Conservation (phyloP, 2,113 vertebrate species). For the Rhabdornis inornatus region DNA sequence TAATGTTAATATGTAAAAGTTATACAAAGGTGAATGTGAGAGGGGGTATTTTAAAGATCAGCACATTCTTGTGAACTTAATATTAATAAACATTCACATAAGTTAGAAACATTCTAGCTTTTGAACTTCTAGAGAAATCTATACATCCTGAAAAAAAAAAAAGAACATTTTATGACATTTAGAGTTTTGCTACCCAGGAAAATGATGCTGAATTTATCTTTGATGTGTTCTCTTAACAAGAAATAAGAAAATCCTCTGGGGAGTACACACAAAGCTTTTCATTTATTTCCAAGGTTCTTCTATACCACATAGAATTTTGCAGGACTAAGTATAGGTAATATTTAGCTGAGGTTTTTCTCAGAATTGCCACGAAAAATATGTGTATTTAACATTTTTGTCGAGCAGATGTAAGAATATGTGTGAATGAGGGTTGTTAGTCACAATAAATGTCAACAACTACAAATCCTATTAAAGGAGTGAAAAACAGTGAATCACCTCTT, state of each 20-base stretch:
- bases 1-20: not conserved
- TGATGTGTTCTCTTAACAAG: not conserved
- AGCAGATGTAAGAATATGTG: not conserved
- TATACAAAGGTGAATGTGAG: not conserved
- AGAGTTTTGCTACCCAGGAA: not conserved
- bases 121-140: not conserved
- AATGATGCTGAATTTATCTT: not conserved
- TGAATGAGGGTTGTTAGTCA: not conserved
- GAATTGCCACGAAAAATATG: not conserved
- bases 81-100: not conserved
- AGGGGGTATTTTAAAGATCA: not conserved
- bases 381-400: not conserved
- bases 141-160: too few species aligned
- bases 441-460: not conserved
- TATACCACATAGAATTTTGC: not conserved
- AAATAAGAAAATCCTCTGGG: too few species aligned
- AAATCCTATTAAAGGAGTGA: not conserved
- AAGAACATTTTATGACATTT: not conserved
- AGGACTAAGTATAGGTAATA: not conserved
- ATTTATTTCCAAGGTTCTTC: not conserved
- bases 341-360: not conserved
- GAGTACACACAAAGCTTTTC: rapidly evolving
- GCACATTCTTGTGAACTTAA: not conserved
- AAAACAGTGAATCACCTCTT: not conserved
- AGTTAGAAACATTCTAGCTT: not conserved